Conservation (phyloP, 2,113 vertebrate genomes). For the Toxotes jaculatrix region DNA sequence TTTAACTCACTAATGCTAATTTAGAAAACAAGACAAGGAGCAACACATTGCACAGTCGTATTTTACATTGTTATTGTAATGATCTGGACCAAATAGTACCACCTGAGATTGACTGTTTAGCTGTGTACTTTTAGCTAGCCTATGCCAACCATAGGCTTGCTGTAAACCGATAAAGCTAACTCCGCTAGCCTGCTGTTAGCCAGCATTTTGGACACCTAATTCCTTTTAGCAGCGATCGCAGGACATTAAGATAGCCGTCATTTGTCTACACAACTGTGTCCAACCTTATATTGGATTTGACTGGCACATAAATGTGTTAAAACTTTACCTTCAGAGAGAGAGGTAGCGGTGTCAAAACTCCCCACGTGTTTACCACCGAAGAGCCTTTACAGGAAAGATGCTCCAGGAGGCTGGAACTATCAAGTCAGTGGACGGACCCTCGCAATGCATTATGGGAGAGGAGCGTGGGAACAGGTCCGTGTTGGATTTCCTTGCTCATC, state of each 20-base stretch:
- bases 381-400: conserved; percentile 36
- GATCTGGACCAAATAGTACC: neutral
- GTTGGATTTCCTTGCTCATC: neutral
- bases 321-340: conserved; percentile 52
- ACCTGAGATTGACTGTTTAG: neutral
- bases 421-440: neutral
- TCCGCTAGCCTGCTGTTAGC: conserved; percentile 37
- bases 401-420: neutral
- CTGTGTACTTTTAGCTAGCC: neutral
- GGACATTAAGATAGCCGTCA: neutral
- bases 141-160: neutral
- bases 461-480: neutral
- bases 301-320: neutral
- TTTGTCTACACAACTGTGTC: neutral
- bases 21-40: neutral
- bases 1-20: neutral
- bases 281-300: fast-evolving
- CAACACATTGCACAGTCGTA: neutral
- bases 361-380: conserved; percentile 70
- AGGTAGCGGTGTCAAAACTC: neutral
- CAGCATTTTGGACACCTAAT: neutral
- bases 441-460: conserved; percentile 66
- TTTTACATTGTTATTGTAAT: neutral
- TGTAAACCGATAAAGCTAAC: conserved; percentile 44
- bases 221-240: neutral